Evolutionary conservation across 2,113 vertebrate species (phyloP).

Genomic region (Castor canadensis): DNA sequence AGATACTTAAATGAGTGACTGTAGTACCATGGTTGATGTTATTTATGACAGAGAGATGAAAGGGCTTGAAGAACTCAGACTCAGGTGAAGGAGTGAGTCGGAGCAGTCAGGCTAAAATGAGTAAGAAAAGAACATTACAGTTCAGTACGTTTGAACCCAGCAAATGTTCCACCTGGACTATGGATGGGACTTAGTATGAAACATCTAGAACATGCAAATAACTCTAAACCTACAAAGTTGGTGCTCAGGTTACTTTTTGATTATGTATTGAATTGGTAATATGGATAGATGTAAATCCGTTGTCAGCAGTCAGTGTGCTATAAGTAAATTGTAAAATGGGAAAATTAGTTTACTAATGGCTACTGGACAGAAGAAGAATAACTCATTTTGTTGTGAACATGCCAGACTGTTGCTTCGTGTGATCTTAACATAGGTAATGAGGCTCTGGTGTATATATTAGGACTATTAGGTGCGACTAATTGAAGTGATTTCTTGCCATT

Average conservation of each 20-base stretch:
- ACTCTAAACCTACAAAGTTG: background rate
- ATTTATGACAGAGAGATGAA: background rate
- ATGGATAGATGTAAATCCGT: background rate
- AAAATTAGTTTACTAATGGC: background rate
- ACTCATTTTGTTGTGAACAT: background rate
- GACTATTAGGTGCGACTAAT: background rate
- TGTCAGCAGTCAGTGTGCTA: background rate
- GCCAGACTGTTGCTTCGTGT: background rate
- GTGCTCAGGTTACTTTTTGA: background rate
- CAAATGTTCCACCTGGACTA: background rate
- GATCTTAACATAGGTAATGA: background rate
- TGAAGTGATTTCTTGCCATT: background rate
- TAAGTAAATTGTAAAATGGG: background rate
- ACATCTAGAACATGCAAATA: background rate
- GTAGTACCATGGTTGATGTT: rapidly evolving
- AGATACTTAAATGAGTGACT: background rate
- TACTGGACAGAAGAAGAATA: background rate
- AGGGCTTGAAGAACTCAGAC: background rate
- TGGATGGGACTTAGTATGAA: background rate
- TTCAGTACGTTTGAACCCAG: background rate
- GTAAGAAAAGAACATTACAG: background rate
- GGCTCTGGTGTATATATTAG: background rate
- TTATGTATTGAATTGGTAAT: background rate
- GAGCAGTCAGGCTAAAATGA: background rate
- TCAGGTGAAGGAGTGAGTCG: background rate